These are phyloP conservation scores for Taeniopygia guttata DNA, from an alignment of 2,797 vertebrate species.

Conservation along the genomic window DNA sequence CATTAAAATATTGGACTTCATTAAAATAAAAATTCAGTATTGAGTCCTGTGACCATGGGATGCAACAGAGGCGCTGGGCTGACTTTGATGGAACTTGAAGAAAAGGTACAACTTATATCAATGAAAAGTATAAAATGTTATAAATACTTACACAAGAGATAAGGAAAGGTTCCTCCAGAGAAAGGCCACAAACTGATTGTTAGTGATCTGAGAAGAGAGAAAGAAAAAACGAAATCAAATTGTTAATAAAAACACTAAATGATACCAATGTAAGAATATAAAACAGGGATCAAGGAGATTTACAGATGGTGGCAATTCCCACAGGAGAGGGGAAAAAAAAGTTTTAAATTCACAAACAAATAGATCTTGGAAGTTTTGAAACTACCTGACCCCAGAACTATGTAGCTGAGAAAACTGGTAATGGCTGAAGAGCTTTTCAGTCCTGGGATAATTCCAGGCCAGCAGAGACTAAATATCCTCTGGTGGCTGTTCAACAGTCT, in stretches of 20 bases:
- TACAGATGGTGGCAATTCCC: not conserved
- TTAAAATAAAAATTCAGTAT: not conserved
- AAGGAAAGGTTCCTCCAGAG: slow-evolving; percentile 19
- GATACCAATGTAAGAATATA: not conserved
- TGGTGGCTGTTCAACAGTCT: slow-evolving; percentile 16
- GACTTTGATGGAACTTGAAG: not conserved
- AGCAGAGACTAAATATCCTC: slow-evolving; percentile 37
- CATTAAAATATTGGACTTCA: not conserved
- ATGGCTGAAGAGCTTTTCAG: not conserved
- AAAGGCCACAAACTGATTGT: slow-evolving; percentile 53
- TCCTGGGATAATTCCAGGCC: slow-evolving; percentile 12
- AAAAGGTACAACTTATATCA: not conserved
- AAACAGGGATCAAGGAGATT: not conserved
- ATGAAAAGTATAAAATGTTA: slow-evolving; percentile 20
- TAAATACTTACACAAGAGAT: slow-evolving; percentile 67
- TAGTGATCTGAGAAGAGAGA: slow-evolving; percentile 44
- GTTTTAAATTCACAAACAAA: not conserved
- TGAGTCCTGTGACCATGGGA: not conserved
- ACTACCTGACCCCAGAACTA: not conserved
- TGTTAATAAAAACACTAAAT: slow-evolving; percentile 18
- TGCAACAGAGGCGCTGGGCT: not conserved
- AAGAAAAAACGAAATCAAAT: slow-evolving; percentile 37
- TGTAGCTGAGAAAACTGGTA: not conserved
- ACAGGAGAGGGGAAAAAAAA: not conserved
- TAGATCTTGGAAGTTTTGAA: not conserved